Base-by-base conservation (phyloP, 2,797 vertebrate genomes). In the Lepus oiostolus region DNA sequence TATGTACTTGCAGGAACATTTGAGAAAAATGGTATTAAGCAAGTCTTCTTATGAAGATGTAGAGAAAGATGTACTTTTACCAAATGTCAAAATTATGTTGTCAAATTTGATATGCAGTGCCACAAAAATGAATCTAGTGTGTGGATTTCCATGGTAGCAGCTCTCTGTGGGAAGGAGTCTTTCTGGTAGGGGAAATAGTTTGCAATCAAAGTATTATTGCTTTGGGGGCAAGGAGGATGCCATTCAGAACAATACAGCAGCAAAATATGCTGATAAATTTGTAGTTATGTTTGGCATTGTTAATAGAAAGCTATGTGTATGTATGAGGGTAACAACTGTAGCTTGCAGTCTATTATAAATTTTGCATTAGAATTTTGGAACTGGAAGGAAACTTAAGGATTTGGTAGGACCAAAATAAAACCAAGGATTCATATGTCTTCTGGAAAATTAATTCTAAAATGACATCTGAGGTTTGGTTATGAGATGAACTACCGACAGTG, bases 101-200 rank as follows among this genome's bases (percentile, higher is more conserved):
- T 97, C 97, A 97, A 14, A 81, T 93, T 94, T 96, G 92, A 96
- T 97, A 93, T 92, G 92, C 85, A 85, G 58, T 77, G 81, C 91
- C 88, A 96, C 93, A 88, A 89, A 97, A 96, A 93, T 89, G 87
- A 96, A 96, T 96, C 91, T 93, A 80, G 95, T 84, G 81, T 86
- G 24, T 87, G 93, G 72, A 97, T 97, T 97, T 97, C 92, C 92
- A 96, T 96, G 95, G 94, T 81, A 95, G 97, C 91, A 8, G 86
- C 72, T 94, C 96, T 96, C 97, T 94, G 81, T 85, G 95, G 96
- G 85, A 96, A 96, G 89, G 76, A 92, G 86, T 93, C 85, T 96
- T 95, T 97, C 95, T 97, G 96, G 94, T 96, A 94, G 96, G 96
- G 95, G 96, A 97, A 97, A 94, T 94, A 81, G 92, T 96, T 96